Conservation (phyloP, 2,888 invertebrate genomes). For the Oscheius sp. region DNA sequence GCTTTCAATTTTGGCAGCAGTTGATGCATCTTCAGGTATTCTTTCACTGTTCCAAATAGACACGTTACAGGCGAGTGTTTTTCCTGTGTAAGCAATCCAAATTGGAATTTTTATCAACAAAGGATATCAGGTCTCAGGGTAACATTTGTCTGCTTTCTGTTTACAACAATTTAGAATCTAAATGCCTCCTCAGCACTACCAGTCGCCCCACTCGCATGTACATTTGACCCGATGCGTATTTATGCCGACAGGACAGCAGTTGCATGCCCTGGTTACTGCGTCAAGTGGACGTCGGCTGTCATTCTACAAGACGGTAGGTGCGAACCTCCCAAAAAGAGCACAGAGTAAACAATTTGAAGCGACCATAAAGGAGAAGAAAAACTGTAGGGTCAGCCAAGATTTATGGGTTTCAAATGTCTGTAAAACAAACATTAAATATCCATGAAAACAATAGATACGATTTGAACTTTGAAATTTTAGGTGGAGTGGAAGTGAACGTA, state of each 20-base stretch:
- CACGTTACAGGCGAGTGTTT: conserved; percentile 41
- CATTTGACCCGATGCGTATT: conserved; percentile 43
- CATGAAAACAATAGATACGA: neutral
- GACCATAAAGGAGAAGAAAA: conserved; percentile 8
- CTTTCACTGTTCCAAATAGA: neutral
- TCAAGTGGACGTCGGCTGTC: conserved; percentile 40
- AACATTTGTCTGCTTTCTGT: neutral
- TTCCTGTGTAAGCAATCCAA: conserved; percentile 43
- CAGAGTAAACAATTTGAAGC: conserved; percentile 4
- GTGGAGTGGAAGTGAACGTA: conserved; percentile 40
- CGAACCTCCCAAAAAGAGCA: conserved; percentile 7
- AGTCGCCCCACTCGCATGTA: conserved; percentile 42
- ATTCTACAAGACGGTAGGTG: conserved; percentile 41
- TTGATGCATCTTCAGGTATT: conserved; percentile 1
- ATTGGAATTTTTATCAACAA: conserved; percentile 40
- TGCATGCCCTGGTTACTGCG: conserved; percentile 41
- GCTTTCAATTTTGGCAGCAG: neutral
- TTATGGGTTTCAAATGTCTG: neutral
- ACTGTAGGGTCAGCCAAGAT: neutral
- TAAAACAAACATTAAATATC: neutral
- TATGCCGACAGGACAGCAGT: conserved; percentile 48
- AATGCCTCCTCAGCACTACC: conserved; percentile 30
- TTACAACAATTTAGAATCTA: neutral
- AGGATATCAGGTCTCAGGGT: conserved; percentile 37
- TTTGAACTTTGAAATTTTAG: conserved; percentile 22